Evolutionary conservation across 2,888 invertebrate genomes (phyloP).

Genomic region (Ischnus inquisitorius): DNA sequence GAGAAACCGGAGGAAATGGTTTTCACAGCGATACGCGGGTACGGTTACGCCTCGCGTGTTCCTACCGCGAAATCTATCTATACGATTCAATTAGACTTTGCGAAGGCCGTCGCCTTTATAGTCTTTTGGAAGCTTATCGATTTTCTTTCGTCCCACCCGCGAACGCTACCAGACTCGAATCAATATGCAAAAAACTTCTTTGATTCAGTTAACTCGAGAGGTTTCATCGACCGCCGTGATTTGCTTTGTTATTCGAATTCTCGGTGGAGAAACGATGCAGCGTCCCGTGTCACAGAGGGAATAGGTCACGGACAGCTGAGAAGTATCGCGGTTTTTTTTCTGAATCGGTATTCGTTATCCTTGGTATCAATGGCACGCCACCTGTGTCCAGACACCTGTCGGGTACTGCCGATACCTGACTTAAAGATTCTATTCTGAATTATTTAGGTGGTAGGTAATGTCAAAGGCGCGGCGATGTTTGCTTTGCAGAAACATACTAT

Average conservation of each 20-base stretch:
- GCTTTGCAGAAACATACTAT: constrained; percentile 24
- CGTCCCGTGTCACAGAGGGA: constrained; percentile 37
- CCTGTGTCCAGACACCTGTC: constrained; percentile 30
- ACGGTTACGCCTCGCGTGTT: background rate
- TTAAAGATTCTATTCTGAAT: constrained; percentile 36
- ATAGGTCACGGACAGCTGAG: constrained; percentile 56
- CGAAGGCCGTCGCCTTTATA: background rate
- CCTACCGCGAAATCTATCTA: background rate
- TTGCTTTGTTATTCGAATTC: constrained; percentile 54
- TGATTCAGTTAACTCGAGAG: background rate
- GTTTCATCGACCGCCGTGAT: constrained; percentile 28
- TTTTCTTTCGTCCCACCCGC: background rate
- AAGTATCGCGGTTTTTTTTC: constrained; percentile 37
- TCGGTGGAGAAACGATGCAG: constrained; percentile 28
- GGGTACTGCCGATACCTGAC: constrained; percentile 4
- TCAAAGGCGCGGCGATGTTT: constrained; percentile 42
- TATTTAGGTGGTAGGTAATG: constrained; percentile 53
- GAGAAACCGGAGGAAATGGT: background rate
- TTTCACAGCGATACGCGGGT: background rate
- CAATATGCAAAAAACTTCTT: background rate
- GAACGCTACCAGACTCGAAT: background rate
- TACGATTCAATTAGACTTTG: background rate
- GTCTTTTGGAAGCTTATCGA: background rate
- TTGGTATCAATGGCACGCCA: background rate
- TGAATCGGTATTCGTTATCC: constrained; percentile 36